Evolutionary conservation across 1,140 invertebrate genomes (phyloP).

Genomic region (Drosophila truncata): DNA sequence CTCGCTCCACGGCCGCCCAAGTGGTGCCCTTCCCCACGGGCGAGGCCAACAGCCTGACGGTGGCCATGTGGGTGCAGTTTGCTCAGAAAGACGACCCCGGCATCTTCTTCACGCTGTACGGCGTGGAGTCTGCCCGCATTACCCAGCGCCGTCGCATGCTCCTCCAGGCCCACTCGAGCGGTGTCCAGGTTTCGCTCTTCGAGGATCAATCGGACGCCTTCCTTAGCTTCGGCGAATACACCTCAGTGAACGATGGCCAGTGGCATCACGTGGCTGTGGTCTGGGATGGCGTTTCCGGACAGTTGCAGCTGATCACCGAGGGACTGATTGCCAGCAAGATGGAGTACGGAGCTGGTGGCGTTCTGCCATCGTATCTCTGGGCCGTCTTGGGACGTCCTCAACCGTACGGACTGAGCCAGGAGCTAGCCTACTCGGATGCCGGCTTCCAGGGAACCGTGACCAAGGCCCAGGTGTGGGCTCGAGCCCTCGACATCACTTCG

Average conservation of each 20-base stretch:
- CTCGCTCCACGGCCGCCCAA: slow-evolving; percentile 94
- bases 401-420: slow-evolving; percentile 86
- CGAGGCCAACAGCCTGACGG: slow-evolving; percentile 91
- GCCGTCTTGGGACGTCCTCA: slow-evolving; percentile 95
- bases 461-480: slow-evolving; percentile 97
- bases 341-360: slow-evolving; percentile 93
- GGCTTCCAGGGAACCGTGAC: slow-evolving; percentile 98
- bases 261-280: slow-evolving; percentile 98
- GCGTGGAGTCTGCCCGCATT: slow-evolving; percentile 92
- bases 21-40: slow-evolving; percentile 95
- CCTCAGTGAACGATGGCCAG: slow-evolving; percentile 97
- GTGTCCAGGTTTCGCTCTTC: slow-evolving; percentile 95
- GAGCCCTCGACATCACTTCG: slow-evolving; percentile 94
- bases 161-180: slow-evolving; percentile 95
- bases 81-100: slow-evolving; percentile 95
- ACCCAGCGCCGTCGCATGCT: slow-evolving; percentile 92
- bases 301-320: slow-evolving; percentile 95
- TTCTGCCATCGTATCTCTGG: slow-evolving; percentile 94
- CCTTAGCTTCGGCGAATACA: slow-evolving; percentile 95
- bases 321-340: slow-evolving; percentile 96
- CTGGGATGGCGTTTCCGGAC: slow-evolving; percentile 94
- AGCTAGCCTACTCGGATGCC: slow-evolving; percentile 91
- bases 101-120: slow-evolving; percentile 97
- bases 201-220: slow-evolving; percentile 95
- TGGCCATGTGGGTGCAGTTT: slow-evolving; percentile 98